Base-by-base conservation (phyloP, 2,113 vertebrate genomes). In the Triplophysa dalaica region DNA sequence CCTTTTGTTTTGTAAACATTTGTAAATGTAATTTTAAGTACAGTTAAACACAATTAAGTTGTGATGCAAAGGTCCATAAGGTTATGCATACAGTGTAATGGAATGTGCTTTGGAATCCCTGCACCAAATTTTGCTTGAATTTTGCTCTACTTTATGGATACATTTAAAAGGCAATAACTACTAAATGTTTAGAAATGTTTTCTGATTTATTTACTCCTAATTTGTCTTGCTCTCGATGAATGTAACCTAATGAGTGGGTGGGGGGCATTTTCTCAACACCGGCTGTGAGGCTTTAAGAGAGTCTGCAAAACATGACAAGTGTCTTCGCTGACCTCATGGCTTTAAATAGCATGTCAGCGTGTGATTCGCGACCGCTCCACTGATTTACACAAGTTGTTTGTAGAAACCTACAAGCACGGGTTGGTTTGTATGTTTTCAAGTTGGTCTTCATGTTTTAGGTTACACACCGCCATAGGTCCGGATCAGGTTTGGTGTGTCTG, bases 301-400 rank as follows among this genome's bases (percentile, higher is more conserved):
- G 56, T 9, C 70, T 70, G 75, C 70, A 65, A 63, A 78, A 66
- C 75, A 63, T 64, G 79, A 74, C 70, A 70, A 88, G 85, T 78
- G 68, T 86, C 86, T 90, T 87, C 80, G 82, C 85, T 92, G 90
- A 91, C 88, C 89, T 92, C 91, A 92, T 88, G 76, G 80, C 89
- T 93, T 89, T 90, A 91, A 90, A 91, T 93, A 93, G 90, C 86
- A 56, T 86, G 10, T 29, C 77, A 82, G 87, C 83, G 70, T 80
- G 73, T 79, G 80, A 84, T 77, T 86, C 75, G 16, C 87, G 84
- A 38, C 33, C 87, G 11, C 9, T 45, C 8, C 43, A 12, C 38
- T 65, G 14, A 52, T 52, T 45, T 5, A 33, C 43, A 76, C 17
- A 14, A 21, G 54, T 10, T 58, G 54, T 21, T 16, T 1, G 12